Evolutionary conservation across 2,797 vertebrate species (phyloP), one percentile per base, ranked within the genome.

Genomic region (Xenops minutus): DNA sequence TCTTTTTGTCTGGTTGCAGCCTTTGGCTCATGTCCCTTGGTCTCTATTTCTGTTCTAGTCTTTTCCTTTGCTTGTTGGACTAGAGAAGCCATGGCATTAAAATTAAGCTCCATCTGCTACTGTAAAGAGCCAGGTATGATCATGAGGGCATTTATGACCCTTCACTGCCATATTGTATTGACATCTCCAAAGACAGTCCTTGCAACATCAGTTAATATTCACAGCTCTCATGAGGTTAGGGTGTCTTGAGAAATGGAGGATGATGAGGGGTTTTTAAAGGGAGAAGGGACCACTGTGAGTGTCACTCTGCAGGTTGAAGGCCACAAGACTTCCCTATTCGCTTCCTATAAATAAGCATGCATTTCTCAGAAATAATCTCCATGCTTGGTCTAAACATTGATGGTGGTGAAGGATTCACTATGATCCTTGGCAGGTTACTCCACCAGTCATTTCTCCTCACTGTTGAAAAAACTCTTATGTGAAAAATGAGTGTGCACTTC

Each of bases 301-400:
- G 37, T 27, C 13, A 20, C 32, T 27, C 30, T 20, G 3, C 7
- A 55, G 30, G 39, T 0, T 29, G n/a, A 85, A 82, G 66, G 59
- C 39, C 58, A 32, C 14, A 51, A 49, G 24, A 68, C 9, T 84
- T 81, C 32, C 7, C 32, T 54, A 1, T 37, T 81, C 0, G 0
- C 17, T 87, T 72, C 41, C 44, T 51, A 51, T 27, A 41, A 84
- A 34, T 1, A 2, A 37, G 18, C 2, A 0, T 3, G 5, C 2
- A 0, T 66, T 89, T 75, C 66, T 67, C 39, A 81, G 83, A 54
- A 90, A 71, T 30, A 62, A 62, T 48, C 30, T 8, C 17, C 0
- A 0, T 49, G 43, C 7, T 51, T 55, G 14, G 13, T 75, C 49
- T 81, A 62, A 93, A 84, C 19, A 5, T 2, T n/a, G 30, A 1